These are phyloP conservation scores for Daphoenositta chrysoptera DNA, from an alignment of 2,113 vertebrate genomes.

Conservation along the genomic window DNA sequence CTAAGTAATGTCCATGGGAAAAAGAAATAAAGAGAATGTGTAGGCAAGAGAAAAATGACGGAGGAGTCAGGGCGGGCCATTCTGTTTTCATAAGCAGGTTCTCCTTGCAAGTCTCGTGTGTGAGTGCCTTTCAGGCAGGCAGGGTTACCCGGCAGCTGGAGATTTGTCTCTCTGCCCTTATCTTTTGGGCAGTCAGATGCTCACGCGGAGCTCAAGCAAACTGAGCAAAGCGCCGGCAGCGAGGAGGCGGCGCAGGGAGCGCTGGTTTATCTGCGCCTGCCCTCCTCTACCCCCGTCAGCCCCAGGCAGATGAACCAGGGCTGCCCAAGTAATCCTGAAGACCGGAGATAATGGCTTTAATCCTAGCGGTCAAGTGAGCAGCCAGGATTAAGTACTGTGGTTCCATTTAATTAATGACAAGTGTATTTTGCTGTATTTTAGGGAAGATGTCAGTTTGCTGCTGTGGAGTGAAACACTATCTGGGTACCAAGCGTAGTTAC, in stretches of 20 bases:
- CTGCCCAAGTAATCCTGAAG: neutral
- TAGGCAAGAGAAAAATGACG: neutral
- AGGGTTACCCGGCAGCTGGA: neutral
- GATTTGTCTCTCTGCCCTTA: neutral
- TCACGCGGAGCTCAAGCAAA: neutral
- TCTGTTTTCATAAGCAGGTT: neutral
- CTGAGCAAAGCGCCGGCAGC: fast-evolving
- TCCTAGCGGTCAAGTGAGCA: neutral
- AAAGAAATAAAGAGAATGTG: neutral
- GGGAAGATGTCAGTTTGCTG: neutral
- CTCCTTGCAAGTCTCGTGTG: neutral
- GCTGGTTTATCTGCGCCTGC: neutral
- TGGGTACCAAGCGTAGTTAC: neutral
- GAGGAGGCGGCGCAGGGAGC: neutral
- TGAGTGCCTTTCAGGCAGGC: neutral
- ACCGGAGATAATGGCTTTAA: neutral
- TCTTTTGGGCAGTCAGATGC: neutral
- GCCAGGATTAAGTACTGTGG: neutral
- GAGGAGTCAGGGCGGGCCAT: neutral
- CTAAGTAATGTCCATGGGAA: neutral
- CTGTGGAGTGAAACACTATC: neutral
- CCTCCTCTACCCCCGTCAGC: neutral
- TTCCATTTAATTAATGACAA: neutral
- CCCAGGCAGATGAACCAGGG: fast-evolving
- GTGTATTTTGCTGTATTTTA: neutral